A percentile compares a stretch with the other conserved stretches of the same genome.
These are phyloP conservation scores for Pocillopora grandis DNA, from an alignment of 92 coral and sea anemone genomes.

Conservation along the genomic window DNA sequence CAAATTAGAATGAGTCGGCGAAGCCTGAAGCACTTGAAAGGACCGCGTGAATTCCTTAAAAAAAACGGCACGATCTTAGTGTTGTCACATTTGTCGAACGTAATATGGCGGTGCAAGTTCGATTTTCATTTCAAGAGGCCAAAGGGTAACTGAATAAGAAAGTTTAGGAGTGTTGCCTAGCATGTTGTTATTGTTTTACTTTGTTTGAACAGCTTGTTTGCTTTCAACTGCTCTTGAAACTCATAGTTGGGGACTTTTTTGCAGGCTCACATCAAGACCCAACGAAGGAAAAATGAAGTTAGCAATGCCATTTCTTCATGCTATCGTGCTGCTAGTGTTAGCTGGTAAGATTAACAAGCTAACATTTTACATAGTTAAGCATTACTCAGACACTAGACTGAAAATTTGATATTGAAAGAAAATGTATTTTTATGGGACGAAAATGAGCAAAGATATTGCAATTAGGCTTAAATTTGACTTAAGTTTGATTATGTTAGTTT, in stretches of 20 bases:
- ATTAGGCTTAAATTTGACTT: too few relatives aligned
- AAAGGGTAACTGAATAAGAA: background rate
- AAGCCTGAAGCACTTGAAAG: background rate
- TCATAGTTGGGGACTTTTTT: background rate
- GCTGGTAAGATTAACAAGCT: conserved; percentile 18
- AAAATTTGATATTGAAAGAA: too few relatives aligned
- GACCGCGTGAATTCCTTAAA: background rate
- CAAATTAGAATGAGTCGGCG: conserved; percentile 17
- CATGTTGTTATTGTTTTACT: background rate
- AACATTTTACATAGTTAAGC: too few relatives aligned
- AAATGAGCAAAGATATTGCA: too few relatives aligned
- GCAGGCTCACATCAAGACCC: conserved; percentile 9
- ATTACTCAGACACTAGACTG: too few relatives aligned
- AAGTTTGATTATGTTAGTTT: too few relatives aligned
- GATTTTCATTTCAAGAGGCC: background rate
- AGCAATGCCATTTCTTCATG: background rate
- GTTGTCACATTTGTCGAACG: background rate
- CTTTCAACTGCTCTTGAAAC: background rate
- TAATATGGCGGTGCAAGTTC: background rate
- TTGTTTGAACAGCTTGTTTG: background rate
- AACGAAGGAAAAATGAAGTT: background rate
- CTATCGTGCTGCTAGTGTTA: conserved; percentile 2
- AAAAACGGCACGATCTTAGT: conserved; percentile 3
- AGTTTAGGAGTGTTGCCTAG: background rate
- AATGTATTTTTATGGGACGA: too few relatives aligned